Percentiles rank a stretch among this genome's conserved stretches.
Conservation (phyloP, 2,888 invertebrate species). For the Diarsia brunnea region DNA sequence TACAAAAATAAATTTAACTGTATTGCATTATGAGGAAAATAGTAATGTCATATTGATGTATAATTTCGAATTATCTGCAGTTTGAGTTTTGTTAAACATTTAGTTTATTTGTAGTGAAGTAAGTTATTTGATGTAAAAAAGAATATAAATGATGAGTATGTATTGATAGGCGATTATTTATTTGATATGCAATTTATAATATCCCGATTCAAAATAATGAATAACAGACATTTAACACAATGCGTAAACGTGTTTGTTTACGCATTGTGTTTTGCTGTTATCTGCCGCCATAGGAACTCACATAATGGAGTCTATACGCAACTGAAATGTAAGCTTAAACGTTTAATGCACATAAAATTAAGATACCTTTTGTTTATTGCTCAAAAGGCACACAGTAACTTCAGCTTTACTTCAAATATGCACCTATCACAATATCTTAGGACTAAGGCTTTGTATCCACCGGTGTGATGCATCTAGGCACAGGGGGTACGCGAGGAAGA, state of each 20-base stretch:
- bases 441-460: slow-evolving; percentile 12
- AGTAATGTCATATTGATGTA: too few species aligned
- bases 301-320: slow-evolving; percentile 10
- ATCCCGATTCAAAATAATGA: not conserved
- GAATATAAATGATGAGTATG: too few species aligned
- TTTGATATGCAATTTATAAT: too few species aligned
- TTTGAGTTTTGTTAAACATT: too few species aligned
- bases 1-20: too few species aligned
- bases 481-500: too few species aligned
- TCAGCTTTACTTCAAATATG: slow-evolving; percentile 33
- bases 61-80: too few species aligned
- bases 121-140: too few species aligned
- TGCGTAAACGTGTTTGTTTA: not conserved
- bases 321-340: slow-evolving; percentile 7
- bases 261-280: slow-evolving; percentile 12
- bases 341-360: slow-evolving; percentile 47
- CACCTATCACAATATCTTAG: slow-evolving; percentile 39
- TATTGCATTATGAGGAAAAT: too few species aligned
- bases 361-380: slow-evolving; percentile 47
- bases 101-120: too few species aligned
- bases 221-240: not conserved
- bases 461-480: not conserved
- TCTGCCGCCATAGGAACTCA: not conserved
- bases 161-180: too few species aligned
- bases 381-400: slow-evolving; percentile 26